phyloP scores from a whole-genome alignment of 2,888 invertebrate species.

The Leucania comma region DNA sequence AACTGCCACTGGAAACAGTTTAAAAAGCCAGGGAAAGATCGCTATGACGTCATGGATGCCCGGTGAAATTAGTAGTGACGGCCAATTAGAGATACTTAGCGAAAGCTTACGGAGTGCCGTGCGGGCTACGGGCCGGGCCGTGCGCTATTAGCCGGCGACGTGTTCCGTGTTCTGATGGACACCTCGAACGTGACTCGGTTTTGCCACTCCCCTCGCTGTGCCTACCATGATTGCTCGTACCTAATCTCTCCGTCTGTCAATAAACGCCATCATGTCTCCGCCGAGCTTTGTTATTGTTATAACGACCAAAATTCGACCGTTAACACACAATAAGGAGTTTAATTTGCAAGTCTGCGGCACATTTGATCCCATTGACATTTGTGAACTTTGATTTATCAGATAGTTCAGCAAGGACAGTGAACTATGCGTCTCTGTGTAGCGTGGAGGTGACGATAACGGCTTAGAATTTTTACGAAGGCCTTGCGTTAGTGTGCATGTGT shows the following conservation, averaged over 20 bases:
- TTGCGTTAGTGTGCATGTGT: constrained; percentile 60
- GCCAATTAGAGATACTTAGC: constrained; percentile 64
- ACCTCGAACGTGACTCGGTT: constrained; percentile 64
- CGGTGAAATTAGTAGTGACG: constrained; percentile 58
- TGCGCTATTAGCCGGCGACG: constrained; percentile 48
- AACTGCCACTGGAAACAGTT: constrained; percentile 36
- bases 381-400: constrained; percentile 51
- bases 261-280: constrained; percentile 56
- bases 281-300: constrained; percentile 47
- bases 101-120: constrained; percentile 58
- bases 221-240: constrained; percentile 60
- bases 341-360: constrained; percentile 54
- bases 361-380: constrained; percentile 54
- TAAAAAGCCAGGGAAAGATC: constrained; percentile 27
- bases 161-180: constrained; percentile 63
- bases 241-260: constrained; percentile 66
- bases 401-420: constrained; percentile 51
- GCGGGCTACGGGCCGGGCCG: constrained; percentile 6
- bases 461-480: constrained; percentile 53
- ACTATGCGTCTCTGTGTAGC: constrained; percentile 45
- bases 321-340: constrained; percentile 50
- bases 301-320: constrained; percentile 52
- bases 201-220: constrained; percentile 43
- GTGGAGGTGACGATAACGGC: constrained; percentile 50
- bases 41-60: constrained; percentile 48